Evolutionary conservation across 2,888 invertebrate species (phyloP), one percentile per base, ranked within the genome.

Genomic region (Perithous albicinctus): DNA sequence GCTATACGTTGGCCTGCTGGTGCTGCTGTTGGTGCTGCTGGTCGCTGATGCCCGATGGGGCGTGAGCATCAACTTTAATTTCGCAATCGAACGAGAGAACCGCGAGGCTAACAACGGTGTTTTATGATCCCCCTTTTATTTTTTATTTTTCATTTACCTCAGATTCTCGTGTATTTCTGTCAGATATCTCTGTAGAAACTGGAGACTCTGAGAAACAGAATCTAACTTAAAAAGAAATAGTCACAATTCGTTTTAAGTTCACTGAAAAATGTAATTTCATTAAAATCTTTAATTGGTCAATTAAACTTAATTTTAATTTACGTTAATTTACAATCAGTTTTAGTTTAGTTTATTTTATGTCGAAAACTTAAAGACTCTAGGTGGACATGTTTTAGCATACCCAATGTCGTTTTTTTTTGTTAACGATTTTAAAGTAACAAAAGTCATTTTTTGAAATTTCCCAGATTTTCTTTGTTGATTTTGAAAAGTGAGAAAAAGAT

Each of bases 61-160:
- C 59, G 59, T 69, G 76, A 77, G 59, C 76, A 67, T 77, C 67
- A 61, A 61, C 69, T 61, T 69, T 77, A 46, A 77, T 77, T 77
- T 48, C 69, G 35, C 59, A 77, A 77, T 77, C 18, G 48, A 41
- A 32, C 41, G 20, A 35, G 46, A 54, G 43, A 67, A 38, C 7
- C 43, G 38, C 76, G 76, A 77, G 67, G 61, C 67, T 48, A 69
- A 59, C 76, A 51, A 61, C 67, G 67, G 7, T 46, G 18, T 43
- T 64, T 63, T 64, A 29, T 61, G 46, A 20, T 59, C 70, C 10
- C 7, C 10, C 12, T 35, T 43, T 59, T 43, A 23, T 59, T 18
- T 29, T 56, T 29, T 56, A 5, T 5, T 56, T 29, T 10, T 10
- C 20, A 51, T 51, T 51, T 10, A 51, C 29, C n/a, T 56, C 56